A percentile compares a stretch with the other conserved stretches of the same genome.
Conservation (phyloP, 2,888 invertebrate genomes). For the Drosophila affinis region DNA sequence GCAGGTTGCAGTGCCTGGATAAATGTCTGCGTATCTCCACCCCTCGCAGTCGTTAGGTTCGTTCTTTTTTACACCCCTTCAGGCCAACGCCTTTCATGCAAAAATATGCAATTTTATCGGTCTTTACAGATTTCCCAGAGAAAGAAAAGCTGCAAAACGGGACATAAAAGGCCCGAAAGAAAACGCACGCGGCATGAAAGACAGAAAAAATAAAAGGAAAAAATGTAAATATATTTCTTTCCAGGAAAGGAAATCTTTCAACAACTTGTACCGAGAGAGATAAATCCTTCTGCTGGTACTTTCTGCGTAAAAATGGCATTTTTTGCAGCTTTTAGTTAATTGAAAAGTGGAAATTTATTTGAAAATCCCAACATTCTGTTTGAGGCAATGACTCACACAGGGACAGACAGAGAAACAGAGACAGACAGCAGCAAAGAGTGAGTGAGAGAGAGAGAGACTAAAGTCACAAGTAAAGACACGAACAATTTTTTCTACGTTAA, state of each 20-base stretch:
- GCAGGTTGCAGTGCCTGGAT: conserved; percentile 25
- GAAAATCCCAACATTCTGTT: conserved; percentile 47
- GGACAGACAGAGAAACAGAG: neutral
- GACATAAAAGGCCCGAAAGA: conserved; percentile 28
- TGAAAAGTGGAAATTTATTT: conserved; percentile 74
- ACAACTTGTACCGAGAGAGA: conserved; percentile 28
- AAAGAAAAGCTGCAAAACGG: conserved; percentile 23
- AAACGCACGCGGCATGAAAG: conserved; percentile 59
- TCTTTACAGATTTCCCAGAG: conserved; percentile 73
- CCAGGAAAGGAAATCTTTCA: conserved; percentile 46
- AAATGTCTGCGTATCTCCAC: conserved; percentile 31
- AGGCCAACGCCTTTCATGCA: conserved; percentile 57
- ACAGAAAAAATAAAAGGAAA: conserved; percentile 46
- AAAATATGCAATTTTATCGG: conserved; percentile 80
- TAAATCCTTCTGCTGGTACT: conserved; percentile 4
- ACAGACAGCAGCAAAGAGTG: neutral
- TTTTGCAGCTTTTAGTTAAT: conserved; percentile 79
- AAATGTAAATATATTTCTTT: conserved; percentile 80
- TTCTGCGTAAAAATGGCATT: conserved; percentile 49
- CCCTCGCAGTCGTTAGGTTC: conserved; percentile 6
- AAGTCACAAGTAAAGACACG: conserved; percentile 45
- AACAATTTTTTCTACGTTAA: conserved; percentile 49
- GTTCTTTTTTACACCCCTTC: conserved; percentile 12
- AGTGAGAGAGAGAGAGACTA: conserved; percentile 17
- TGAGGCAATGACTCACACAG: conserved; percentile 51